These are phyloP conservation scores for Procavia capensis DNA, from an alignment of 2,113 vertebrate species.

Conservation along the genomic window DNA sequence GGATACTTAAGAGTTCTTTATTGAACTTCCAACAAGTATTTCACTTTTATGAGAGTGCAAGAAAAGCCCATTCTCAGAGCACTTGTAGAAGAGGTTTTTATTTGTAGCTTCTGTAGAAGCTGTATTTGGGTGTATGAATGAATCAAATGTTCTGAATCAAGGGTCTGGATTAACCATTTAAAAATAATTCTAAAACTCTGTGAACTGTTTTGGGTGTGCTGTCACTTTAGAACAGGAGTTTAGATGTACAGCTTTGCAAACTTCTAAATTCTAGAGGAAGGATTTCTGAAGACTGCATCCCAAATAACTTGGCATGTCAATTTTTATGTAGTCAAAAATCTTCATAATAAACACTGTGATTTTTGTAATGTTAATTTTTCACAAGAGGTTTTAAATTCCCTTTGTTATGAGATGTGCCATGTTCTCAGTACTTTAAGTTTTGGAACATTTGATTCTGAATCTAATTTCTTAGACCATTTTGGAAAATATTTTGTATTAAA, in stretches of 20 bases:
- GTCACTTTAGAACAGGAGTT: conserved; percentile 64
- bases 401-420: background rate
- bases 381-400: background rate
- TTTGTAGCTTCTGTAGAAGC: conserved; percentile 65
- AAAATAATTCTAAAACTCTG: conserved; percentile 65
- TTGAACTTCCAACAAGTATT: conserved; percentile 37
- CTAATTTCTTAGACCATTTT: background rate
- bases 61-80: conserved; percentile 71
- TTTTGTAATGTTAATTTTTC: background rate
- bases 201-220: conserved; percentile 69
- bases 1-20: conserved; percentile 7
- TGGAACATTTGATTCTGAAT: background rate
- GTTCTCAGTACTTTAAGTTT: background rate
- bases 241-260: conserved; percentile 59
- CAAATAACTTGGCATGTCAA: conserved; percentile 8
- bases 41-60: conserved; percentile 50
- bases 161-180: conserved; percentile 65
- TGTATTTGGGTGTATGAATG: conserved; percentile 73
- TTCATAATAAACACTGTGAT: conserved; percentile 16
- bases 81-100: conserved; percentile 58
- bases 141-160: conserved; percentile 68
- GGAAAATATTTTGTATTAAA: background rate
- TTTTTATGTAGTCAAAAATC: conserved; percentile 34
- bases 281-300: conserved; percentile 55
- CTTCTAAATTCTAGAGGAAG: conserved; percentile 63